These are phyloP conservation scores for Chironomus tentans DNA, from an alignment of 2,888 invertebrate genomes.

Conservation along the genomic window DNA sequence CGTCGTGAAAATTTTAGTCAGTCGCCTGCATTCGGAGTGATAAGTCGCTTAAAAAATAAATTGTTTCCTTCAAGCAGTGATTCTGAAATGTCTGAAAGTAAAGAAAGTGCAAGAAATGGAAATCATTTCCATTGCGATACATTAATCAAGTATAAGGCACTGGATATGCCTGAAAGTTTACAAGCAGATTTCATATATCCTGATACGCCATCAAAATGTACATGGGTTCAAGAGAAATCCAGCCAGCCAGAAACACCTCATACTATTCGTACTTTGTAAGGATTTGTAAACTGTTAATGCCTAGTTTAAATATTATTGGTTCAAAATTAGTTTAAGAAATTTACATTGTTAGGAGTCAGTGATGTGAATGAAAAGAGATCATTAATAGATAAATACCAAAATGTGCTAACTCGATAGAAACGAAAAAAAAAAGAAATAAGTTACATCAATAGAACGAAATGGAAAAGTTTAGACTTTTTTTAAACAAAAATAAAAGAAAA, in stretches of 20 bases:
- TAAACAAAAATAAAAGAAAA: too few relatives aligned
- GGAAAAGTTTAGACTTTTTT: too few relatives aligned
- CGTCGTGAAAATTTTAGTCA: neutral
- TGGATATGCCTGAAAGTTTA: neutral
- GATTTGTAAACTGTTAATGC: neutral
- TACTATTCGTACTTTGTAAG: conserved; percentile 20
- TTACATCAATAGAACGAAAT: too few relatives aligned
- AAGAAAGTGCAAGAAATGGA: neutral
- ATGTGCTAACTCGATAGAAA: too few relatives aligned
- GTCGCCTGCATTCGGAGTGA: neutral
- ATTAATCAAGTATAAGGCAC: neutral
- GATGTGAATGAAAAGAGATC: too few relatives aligned
- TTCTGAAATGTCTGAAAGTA: neutral
- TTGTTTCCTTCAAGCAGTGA: neutral
- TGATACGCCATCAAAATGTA: conserved; percentile 7
- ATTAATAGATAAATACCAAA: too few relatives aligned
- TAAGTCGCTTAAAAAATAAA: neutral
- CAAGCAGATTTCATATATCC: conserved; percentile 12
- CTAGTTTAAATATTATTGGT: neutral
- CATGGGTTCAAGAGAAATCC: conserved; percentile 5
- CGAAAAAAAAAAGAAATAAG: too few relatives aligned
- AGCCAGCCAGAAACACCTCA: neutral
- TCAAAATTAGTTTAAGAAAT: neutral
- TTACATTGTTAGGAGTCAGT: too few relatives aligned
- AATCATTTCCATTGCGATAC: neutral